These are phyloP conservation scores for Drosophila bifasciata DNA, from an alignment of 1,140 invertebrate genomes.

Conservation along the genomic window DNA sequence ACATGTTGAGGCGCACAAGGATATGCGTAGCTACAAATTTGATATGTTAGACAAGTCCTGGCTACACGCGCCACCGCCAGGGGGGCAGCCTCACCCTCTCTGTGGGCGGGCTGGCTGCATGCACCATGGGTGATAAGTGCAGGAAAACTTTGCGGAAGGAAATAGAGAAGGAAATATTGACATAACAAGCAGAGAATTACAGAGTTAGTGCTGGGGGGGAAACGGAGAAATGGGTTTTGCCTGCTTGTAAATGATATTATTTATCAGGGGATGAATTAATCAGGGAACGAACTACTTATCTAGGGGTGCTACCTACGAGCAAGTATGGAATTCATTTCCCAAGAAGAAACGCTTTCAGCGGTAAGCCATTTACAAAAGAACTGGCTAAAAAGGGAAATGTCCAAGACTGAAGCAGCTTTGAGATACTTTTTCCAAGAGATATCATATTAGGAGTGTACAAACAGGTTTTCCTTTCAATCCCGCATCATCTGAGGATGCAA, in stretches of 20 bases:
- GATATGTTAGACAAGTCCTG: conserved; percentile 78
- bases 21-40: conserved; percentile 80
- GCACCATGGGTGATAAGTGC: conserved; percentile 52
- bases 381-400: too few relatives aligned
- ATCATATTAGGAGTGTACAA: too few relatives aligned
- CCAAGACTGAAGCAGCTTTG: too few relatives aligned
- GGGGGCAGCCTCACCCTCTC: conserved; percentile 2
- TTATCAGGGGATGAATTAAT: conserved; percentile 24
- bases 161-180: conserved; percentile 29
- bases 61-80: conserved; percentile 15
- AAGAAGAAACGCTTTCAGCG: too few relatives aligned
- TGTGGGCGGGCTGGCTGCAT: neutral
- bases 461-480: too few relatives aligned
- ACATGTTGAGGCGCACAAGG: conserved; percentile 72
- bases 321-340: neutral
- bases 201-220: conserved; percentile 34
- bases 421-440: too few relatives aligned
- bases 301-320: too few relatives aligned
- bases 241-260: conserved; percentile 31
- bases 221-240: conserved; percentile 37
- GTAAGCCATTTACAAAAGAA: too few relatives aligned
- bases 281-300: neutral
- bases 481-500: too few relatives aligned
- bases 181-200: conserved; percentile 19
- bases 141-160: conserved; percentile 46